These are phyloP conservation scores for Philantomba maxwellii DNA, from an alignment of 2,113 vertebrate genomes.

Conservation along the genomic window DNA sequence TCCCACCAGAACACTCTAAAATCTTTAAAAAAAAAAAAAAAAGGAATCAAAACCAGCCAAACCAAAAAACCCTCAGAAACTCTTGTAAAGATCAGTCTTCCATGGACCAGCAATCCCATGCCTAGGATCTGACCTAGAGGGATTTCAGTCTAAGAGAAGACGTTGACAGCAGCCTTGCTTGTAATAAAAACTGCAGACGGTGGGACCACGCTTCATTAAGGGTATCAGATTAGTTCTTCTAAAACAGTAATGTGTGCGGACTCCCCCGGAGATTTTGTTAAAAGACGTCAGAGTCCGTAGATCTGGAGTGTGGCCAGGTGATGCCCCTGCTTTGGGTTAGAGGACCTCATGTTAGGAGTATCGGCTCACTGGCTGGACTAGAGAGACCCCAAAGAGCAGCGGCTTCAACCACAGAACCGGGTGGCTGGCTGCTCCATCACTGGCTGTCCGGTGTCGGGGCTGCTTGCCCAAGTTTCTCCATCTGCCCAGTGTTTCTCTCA, in stretches of 20 bases:
- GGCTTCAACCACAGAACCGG: background rate
- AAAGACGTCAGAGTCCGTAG: background rate
- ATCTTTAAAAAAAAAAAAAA: background rate
- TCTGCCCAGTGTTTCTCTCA: background rate
- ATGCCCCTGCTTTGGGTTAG: background rate
- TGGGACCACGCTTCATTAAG: rapidly evolving
- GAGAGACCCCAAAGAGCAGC: background rate
- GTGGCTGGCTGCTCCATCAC: background rate
- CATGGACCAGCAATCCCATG: background rate
- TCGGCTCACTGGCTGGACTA: too few relatives aligned
- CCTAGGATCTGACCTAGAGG: background rate
- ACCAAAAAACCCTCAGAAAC: background rate
- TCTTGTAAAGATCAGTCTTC: background rate
- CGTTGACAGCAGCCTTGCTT: background rate
- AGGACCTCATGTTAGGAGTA: background rate
- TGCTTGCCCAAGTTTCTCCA: background rate
- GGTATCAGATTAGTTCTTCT: background rate
- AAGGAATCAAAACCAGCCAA: background rate
- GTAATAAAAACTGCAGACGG: background rate
- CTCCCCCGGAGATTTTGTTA: background rate
- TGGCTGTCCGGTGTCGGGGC: background rate
- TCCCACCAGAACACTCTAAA: background rate
- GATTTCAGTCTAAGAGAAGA: background rate
- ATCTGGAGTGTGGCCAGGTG: background rate
- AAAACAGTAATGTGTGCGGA: background rate